Evolutionary conservation across 1,140 invertebrate species (phyloP).

Genomic region (Diorhabda carinulata): DNA sequence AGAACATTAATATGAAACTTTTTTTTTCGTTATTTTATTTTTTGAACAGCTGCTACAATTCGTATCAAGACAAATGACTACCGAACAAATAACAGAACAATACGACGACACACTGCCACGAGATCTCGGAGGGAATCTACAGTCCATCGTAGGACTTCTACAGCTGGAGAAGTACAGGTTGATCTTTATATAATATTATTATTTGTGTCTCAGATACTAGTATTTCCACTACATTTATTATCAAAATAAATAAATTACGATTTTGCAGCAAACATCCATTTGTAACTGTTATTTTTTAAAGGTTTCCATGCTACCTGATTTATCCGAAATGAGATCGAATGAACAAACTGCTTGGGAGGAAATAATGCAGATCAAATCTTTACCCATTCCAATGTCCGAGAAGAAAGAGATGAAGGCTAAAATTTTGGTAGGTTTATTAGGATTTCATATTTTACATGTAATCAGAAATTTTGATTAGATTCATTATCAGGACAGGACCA

Average conservation of each 20-base stretch:
- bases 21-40: constrained; percentile 12
- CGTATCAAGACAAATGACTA: constrained; percentile 47
- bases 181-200: neutral
- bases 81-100: constrained; percentile 36
- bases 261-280: neutral
- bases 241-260: neutral
- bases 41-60: constrained; percentile 47
- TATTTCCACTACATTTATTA: too few species aligned
- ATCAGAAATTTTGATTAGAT: neutral
- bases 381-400: constrained; percentile 76
- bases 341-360: constrained; percentile 82
- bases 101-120: constrained; percentile 55
- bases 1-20: neutral
- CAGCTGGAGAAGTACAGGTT: constrained; percentile 62
- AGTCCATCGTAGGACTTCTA: constrained; percentile 58
- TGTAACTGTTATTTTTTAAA: neutral
- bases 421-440: constrained; percentile 58
- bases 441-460: neutral
- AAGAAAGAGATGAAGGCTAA: constrained; percentile 75
- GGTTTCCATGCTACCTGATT: constrained; percentile 68
- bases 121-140: constrained; percentile 63
- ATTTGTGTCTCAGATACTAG: neutral
- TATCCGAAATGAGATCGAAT: constrained; percentile 67
- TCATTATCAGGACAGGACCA: too few species aligned
- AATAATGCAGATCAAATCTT: constrained; percentile 78